Evolutionary conservation across 1,140 invertebrate genomes (phyloP).

Genomic region (Solen grandis): DNA sequence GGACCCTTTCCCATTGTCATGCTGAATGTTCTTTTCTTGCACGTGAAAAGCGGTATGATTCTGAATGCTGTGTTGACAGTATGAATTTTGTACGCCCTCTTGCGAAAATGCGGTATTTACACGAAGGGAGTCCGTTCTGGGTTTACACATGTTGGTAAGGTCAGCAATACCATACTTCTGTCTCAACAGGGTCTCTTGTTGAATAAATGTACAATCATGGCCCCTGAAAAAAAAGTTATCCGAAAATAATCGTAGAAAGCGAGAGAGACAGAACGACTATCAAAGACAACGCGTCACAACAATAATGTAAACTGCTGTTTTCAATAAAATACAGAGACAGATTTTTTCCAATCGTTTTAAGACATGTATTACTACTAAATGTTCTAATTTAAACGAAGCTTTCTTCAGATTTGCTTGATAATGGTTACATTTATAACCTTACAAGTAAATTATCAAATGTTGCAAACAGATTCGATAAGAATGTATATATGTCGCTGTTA

Average conservation of each 20-base stretch:
- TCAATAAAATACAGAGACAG: too few species aligned
- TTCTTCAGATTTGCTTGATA: conserved; percentile 72
- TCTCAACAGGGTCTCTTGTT: conserved; percentile 67
- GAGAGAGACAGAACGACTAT: too few species aligned
- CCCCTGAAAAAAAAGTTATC: too few species aligned
- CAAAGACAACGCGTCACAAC: too few species aligned
- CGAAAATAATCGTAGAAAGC: too few species aligned
- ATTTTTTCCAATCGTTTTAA: too few species aligned
- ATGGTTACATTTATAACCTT: conserved; percentile 6
- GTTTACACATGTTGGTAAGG: conserved; percentile 64
- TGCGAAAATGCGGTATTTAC: conserved; percentile 18
- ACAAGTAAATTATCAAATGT: neutral
- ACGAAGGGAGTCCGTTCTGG: conserved; percentile 44
- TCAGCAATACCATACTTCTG: too few species aligned
- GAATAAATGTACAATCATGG: conserved; percentile 73
- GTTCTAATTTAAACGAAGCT: too few species aligned
- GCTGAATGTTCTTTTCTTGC: neutral
- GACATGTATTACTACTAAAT: too few species aligned
- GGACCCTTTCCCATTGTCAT: too few species aligned
- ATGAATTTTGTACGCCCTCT: neutral
- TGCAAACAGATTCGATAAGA: neutral
- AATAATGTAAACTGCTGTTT: too few species aligned
- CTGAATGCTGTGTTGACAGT: neutral
- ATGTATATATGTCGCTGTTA: neutral
- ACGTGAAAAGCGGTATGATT: neutral